Base-by-base conservation (phyloP, 2,797 vertebrate species). In the Fringilla coelebs region DNA sequence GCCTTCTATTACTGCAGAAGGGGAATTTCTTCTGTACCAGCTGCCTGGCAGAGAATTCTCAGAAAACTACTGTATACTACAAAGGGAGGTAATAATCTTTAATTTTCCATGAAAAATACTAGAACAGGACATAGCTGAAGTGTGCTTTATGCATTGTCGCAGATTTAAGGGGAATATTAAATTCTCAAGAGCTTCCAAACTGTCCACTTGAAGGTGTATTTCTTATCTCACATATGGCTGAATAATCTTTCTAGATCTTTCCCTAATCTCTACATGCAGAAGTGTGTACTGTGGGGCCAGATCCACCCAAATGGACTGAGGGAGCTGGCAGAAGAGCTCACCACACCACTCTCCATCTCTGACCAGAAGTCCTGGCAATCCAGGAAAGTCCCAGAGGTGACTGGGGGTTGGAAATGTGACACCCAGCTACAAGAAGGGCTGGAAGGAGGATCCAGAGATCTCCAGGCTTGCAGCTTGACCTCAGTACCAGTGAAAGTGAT, bases 71-170 rank as follows among this genome's bases (percentile, higher is more conserved):
- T 3, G 3, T 38, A 82, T 22, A 54, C 68, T 79, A 93, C 76
- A 95, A 97, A 93, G 87, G 52, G 84, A 96, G 60, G 45, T 26
- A 86, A 86, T 93, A 29, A 94, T 80, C 92, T 91, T 94, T 94
- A 86, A 79, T 88, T 93, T 96, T 88, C 91, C 54, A 62, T 77
- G 89, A 94, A 96, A 94, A 94, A 94, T 54, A 73, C 70, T 67
- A 74, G 14, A 41, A 72, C n/a, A 77, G 71, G 63, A 71, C 74
- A 65, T 21, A 90, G n/a, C 54, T 93, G 67, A 82, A 89, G 58
- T 11, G 31, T 55, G 38, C 49, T 65, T 93, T 79, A 87, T 62
- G 54, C 55, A 80, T 20, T 71, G 43, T 48, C 31, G 2, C 52
- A 88, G 54, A 82, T 79, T 94, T 96, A 91, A 45, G 61, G 46